Evolutionary conservation across 2,888 invertebrate species (phyloP).

Genomic region (Drosophila hawaiiensis): DNA sequence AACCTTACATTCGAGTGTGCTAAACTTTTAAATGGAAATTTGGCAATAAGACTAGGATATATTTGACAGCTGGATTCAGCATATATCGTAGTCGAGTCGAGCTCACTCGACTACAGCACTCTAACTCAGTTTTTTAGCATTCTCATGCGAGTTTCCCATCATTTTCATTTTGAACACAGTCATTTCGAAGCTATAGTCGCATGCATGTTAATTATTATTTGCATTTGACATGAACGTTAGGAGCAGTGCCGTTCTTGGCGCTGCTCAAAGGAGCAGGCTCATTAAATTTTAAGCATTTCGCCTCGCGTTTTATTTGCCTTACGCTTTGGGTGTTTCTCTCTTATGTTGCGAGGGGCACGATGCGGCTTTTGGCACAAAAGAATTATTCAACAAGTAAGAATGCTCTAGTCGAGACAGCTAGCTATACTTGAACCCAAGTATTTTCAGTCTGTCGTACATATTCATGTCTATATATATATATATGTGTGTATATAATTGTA

Average conservation of each 20-base stretch:
- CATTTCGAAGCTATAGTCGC: not conserved
- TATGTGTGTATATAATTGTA: not conserved
- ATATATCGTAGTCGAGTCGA: not conserved
- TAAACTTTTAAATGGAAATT: not conserved
- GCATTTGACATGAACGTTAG: conserved; percentile 30
- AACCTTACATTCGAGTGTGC: not conserved
- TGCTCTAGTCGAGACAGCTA: not conserved
- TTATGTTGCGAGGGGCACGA: conserved; percentile 4
- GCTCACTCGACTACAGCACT: not conserved
- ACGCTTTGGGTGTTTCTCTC: conserved; percentile 1
- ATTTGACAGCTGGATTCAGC: not conserved
- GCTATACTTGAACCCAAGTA: not conserved
- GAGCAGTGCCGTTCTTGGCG: conserved; percentile 22
- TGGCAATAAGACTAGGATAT: not conserved
- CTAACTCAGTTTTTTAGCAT: not conserved
- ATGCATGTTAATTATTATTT: conserved; percentile 56
- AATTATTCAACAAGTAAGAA: conserved; percentile 1
- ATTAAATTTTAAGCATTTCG: conserved; percentile 10
- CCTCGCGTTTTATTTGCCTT: not conserved
- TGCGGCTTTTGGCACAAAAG: conserved; percentile 3
- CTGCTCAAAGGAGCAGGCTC: conserved; percentile 25
- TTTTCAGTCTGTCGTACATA: not conserved
- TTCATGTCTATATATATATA: not conserved
- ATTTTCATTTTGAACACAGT: conserved; percentile 28
- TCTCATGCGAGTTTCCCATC: conserved; percentile 32